These are phyloP conservation scores for Pseudolaguvia tuberculata DNA, from an alignment of 2,113 vertebrate species.

Conservation along the genomic window DNA sequence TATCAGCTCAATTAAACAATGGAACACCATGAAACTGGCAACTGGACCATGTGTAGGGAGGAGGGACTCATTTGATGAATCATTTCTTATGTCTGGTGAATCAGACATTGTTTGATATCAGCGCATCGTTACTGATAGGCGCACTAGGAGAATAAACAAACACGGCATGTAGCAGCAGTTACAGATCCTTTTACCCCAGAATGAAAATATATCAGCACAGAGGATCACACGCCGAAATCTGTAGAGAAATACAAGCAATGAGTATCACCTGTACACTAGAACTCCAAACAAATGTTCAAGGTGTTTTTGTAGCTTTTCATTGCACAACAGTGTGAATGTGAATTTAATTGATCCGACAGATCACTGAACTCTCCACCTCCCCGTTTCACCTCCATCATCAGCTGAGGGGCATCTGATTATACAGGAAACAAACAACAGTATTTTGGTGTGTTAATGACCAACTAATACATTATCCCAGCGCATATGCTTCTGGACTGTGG, in stretches of 20 bases:
- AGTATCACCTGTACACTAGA: no score
- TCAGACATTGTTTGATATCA: no score
- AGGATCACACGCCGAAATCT: no score
- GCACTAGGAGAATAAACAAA: not conserved
- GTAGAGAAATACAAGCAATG: no score
- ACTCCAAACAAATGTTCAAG: no score
- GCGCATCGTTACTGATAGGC: no score
- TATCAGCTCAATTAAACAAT: no score
- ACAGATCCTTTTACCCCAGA: not conserved
- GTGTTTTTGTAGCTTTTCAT: no score
- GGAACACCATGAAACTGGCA: no score
- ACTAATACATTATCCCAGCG: no score
- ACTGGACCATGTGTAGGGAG: not conserved
- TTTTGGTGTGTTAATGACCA: constrained; percentile 16
- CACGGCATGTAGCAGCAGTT: not conserved
- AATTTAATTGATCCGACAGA: no score
- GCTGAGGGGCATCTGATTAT: not conserved
- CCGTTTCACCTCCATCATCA: not conserved
- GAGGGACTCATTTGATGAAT: not conserved
- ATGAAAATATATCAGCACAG: not conserved
- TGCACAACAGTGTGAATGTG: not conserved
- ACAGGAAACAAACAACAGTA: not conserved
- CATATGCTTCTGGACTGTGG: no score
- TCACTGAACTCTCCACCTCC: not conserved
- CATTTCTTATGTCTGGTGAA: not conserved